phyloP scores from a whole-genome alignment of 2,797 vertebrate genomes.

The Anableps anableps region DNA sequence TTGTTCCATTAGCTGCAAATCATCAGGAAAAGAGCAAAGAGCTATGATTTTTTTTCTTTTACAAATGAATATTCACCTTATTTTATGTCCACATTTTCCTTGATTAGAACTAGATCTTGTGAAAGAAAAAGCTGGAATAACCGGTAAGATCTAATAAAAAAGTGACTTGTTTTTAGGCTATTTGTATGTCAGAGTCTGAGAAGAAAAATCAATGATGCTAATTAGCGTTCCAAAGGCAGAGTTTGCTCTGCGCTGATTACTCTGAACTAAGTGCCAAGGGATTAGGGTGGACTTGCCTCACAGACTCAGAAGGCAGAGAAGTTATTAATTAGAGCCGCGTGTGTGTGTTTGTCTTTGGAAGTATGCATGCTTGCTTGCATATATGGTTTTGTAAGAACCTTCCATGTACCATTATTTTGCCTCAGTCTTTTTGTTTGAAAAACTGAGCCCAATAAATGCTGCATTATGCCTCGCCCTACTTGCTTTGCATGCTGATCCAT shows the following conservation, averaged over 20 bases:
- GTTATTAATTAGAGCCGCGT: constrained; percentile 75
- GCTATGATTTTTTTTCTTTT: constrained; percentile 27
- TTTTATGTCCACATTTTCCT: constrained; percentile 35
- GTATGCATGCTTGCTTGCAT: constrained; percentile 28
- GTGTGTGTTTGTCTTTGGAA: constrained; percentile 29
- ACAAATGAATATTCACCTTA: constrained; percentile 21
- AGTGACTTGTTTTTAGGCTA: constrained; percentile 64
- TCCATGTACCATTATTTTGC: constrained; percentile 43
- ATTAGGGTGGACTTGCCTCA: constrained; percentile 78
- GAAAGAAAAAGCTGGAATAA: constrained; percentile 44
- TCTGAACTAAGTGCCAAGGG: constrained; percentile 75
- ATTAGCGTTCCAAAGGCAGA: constrained; percentile 78
- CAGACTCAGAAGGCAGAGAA: constrained; percentile 74
- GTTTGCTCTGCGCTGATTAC: constrained; percentile 76
- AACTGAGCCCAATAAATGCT: constrained; percentile 41
- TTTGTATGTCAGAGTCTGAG: constrained; percentile 73
- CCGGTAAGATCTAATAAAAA: constrained; percentile 40
- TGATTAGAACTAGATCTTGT: constrained; percentile 25
- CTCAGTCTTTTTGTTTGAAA: constrained; percentile 58
- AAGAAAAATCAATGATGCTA: constrained; percentile 78
- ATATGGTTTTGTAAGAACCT: constrained; percentile 47
- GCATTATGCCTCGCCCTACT: constrained; percentile 14
- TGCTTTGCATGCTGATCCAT: constrained; percentile 53
- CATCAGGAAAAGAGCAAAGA: constrained; percentile 29
- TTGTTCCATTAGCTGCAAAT: constrained; percentile 43